Conservation (phyloP, 2,797 vertebrate species). For the Tapirus indicus region DNA sequence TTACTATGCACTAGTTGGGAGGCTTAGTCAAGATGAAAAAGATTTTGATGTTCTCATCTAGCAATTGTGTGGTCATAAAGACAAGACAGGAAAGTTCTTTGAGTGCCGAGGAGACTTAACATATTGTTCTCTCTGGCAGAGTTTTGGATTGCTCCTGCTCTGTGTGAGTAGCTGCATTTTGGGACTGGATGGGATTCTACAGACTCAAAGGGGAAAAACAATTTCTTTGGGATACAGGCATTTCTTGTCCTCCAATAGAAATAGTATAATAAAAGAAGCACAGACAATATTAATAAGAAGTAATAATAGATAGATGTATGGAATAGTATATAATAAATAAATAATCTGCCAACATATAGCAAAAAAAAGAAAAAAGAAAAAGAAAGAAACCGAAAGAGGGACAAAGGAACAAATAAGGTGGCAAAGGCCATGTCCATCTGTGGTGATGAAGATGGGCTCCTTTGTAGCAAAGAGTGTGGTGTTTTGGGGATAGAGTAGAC, state of each 20-base stretch:
- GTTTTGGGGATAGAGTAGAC: not conserved
- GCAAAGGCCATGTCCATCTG: not conserved
- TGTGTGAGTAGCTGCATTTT: not conserved
- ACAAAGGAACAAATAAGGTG: not conserved
- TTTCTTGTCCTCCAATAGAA: not conserved
- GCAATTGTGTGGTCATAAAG: not conserved
- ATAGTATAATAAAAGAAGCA: not conserved
- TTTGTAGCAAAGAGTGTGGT: not conserved
- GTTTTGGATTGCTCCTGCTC: not conserved
- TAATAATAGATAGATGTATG: not conserved
- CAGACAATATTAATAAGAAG: constrained; percentile 6
- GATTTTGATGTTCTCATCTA: constrained; percentile 26
- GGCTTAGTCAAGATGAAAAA: not conserved
- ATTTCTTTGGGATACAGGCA: not conserved
- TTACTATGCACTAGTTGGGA: not conserved
- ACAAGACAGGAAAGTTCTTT: not conserved
- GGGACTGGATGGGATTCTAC: not conserved
- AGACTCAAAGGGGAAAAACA: not conserved
- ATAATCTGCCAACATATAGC: not conserved
- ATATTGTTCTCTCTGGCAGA: not conserved
- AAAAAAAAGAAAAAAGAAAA: not conserved
- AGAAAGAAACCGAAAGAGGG: not conserved
- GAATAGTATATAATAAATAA: not conserved
- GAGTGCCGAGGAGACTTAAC: not conserved
- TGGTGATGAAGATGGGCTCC: not conserved